Evolutionary conservation across 1,140 invertebrate genomes (phyloP).

Genomic region (Harlomillsia oculata): DNA sequence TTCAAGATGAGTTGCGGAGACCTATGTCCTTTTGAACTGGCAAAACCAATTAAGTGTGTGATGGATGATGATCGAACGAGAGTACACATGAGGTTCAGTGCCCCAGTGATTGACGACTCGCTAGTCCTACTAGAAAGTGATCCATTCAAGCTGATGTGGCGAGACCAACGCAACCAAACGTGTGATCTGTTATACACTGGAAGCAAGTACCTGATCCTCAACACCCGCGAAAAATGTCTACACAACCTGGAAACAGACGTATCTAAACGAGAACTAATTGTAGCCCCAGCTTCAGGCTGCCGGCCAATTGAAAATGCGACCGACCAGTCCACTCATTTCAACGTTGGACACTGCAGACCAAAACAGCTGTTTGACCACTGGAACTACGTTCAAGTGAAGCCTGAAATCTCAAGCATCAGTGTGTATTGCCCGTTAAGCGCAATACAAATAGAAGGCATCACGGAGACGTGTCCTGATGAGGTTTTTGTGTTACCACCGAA

Average conservation of each 20-base stretch:
- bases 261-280: neutral
- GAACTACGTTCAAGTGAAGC: constrained; percentile 13
- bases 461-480: neutral
- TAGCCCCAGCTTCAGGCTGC: neutral
- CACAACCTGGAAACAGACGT: neutral
- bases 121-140: neutral
- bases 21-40: neutral
- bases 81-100: neutral
- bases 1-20: neutral
- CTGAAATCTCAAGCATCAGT: neutral
- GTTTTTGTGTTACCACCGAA: neutral
- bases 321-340: constrained; percentile 4
- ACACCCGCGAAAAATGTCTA: neutral
- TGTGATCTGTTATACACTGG: neutral
- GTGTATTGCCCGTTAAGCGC: constrained; percentile 1
- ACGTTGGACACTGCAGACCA: neutral
- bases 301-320: neutral
- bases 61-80: neutral
- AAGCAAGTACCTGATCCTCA: neutral
- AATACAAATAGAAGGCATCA: neutral
- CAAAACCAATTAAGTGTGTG: neutral
- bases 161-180: neutral
- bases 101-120: neutral
- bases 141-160: constrained; percentile 3
- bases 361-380: neutral